phyloP scores from a whole-genome alignment of 1,140 invertebrate genomes.

The Aphaenogaster rudis region DNA sequence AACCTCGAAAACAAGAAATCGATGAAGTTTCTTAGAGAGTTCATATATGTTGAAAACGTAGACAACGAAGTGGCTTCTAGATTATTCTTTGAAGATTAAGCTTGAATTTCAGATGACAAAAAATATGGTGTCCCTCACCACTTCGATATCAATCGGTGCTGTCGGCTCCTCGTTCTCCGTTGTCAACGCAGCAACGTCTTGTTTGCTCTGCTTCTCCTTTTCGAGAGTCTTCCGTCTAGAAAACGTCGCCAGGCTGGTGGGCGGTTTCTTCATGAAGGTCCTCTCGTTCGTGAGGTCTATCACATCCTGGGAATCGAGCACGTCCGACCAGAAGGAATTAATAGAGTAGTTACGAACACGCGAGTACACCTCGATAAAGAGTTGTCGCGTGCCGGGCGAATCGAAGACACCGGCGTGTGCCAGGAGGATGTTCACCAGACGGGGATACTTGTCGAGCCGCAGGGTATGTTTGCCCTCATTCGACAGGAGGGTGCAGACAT shows the following conservation, averaged over 20 bases:
- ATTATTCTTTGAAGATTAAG: neutral
- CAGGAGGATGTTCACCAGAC: conserved; percentile 95
- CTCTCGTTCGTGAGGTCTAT: conserved; percentile 91
- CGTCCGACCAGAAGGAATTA: conserved; percentile 92
- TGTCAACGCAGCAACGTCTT: neutral
- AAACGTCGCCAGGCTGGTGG: conserved; percentile 77
- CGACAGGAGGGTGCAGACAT: conserved; percentile 97
- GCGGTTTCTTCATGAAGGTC: conserved; percentile 87
- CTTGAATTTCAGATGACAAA: neutral
- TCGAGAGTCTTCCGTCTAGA: conserved; percentile 82
- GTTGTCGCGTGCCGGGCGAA: conserved; percentile 90
- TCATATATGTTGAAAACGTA: neutral
- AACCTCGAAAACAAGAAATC: neutral
- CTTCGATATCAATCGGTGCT: conserved; percentile 77
- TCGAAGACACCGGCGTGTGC: conserved; percentile 97
- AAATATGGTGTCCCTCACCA: conserved; percentile 58
- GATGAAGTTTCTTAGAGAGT: neutral
- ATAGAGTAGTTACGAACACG: conserved; percentile 91
- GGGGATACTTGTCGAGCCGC: conserved; percentile 93
- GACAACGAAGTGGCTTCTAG: neutral
- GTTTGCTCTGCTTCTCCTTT: conserved; percentile 77
- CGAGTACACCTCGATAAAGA: conserved; percentile 92
- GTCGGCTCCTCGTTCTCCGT: conserved; percentile 63
- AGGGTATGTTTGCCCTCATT: conserved; percentile 97
- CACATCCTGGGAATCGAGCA: conserved; percentile 89